A percentile compares a stretch with the other conserved stretches of the same genome.
Evolutionary conservation across 2,888 invertebrate species (phyloP).

Genomic region (Tinea trinotella): DNA sequence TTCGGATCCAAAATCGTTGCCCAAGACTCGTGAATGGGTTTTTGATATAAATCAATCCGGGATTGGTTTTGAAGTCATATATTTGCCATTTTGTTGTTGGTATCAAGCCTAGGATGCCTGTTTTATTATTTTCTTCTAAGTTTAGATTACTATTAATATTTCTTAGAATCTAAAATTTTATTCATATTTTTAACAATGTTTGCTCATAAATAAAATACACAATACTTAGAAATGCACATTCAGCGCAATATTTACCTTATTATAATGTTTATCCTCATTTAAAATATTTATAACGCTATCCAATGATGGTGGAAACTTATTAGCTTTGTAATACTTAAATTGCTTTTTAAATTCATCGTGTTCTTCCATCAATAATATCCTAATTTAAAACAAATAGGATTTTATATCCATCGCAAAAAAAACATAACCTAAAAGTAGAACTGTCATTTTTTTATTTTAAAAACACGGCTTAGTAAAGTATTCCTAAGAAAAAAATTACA

Average conservation of each 20-base stretch:
- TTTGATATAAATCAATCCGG: constrained; percentile 84
- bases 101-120: constrained; percentile 38
- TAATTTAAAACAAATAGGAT: background rate
- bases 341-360: constrained; percentile 73
- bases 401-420: too few relatives aligned
- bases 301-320: constrained; percentile 75
- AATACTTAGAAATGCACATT: too few relatives aligned
- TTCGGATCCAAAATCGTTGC: constrained; percentile 87
- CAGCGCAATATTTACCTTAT: constrained; percentile 34
- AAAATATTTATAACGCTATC: constrained; percentile 74
- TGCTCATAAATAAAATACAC: too few relatives aligned
- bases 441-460: too few relatives aligned
- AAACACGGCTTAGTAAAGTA: too few relatives aligned
- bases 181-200: too few relatives aligned
- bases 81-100: constrained; percentile 71
- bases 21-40: constrained; percentile 87
- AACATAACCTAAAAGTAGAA: too few relatives aligned
- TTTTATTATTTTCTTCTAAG: constrained; percentile 26
- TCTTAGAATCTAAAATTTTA: too few relatives aligned
- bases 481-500: too few relatives aligned
- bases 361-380: background rate
- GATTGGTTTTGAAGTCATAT: constrained; percentile 72
- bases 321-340: constrained; percentile 87
- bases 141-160: too few relatives aligned
- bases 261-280: constrained; percentile 22